Evolutionary conservation across 2,888 invertebrate species (phyloP), one percentile per base, ranked within the genome.

Genomic region (Coenonympha arcania): DNA sequence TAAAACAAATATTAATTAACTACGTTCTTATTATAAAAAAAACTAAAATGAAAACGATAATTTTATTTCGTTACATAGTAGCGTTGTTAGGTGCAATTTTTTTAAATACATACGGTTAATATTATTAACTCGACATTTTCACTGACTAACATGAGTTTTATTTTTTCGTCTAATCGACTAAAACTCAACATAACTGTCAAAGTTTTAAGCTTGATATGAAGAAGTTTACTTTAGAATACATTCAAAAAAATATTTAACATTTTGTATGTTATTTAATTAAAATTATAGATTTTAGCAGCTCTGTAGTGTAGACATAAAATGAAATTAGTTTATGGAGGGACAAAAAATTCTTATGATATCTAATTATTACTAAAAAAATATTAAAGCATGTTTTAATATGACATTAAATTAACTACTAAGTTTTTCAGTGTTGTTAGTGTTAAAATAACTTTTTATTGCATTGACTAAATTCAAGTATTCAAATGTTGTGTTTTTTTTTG

Each of bases 41-140:
- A 18, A 11, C 13, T 19, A 9, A 22, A 34, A 18, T n/a, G n/a
- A 16, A 8, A 42, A 28, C 18, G n/a, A n/a, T n/a, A 47, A 41
- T 40, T 41, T 46, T 50, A 55, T 37, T 42, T n/a, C n/a, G 20
- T 36, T 53, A 55, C 30, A 34, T 50, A 48, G 51, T 63, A 66
- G 64, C 67, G 61, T 65, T 66, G 51, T 62, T 62, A 64, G 67
- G 72, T 72, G 72, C 71, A 70, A 69, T 68, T 64, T 15, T 24
- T 39, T 9, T 37, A 37, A 15, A 24, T 20, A 64, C n/a, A n/a
- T n/a, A n/a, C n/a, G n/a, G n/a, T n/a, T n/a, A n/a, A n/a, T n/a
- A n/a, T n/a, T 65, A 62, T 53, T 65, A 56, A 56, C 37, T 47
- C 26, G 11, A 47, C 40, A 30, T 51, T 56, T n/a, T 58, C 63